Base-by-base conservation (phyloP, 2,797 vertebrate species). In the Sebastes oblongus region DNA sequence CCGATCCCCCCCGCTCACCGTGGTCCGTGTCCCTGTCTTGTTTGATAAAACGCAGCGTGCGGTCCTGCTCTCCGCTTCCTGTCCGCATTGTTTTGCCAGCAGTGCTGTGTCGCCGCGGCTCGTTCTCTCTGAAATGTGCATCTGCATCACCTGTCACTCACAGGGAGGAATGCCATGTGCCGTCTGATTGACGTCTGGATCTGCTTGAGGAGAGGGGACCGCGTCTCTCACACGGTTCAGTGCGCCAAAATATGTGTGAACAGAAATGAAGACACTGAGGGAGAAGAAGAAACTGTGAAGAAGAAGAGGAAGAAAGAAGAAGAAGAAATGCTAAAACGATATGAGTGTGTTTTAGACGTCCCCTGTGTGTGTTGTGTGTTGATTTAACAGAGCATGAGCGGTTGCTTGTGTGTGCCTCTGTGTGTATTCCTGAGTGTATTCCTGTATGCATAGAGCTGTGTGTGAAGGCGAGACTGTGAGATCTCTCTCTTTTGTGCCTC, bases 141-240 rank as follows among this genome's bases (percentile, higher is more conserved):
- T 94, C 92, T 93, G 92, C 93, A 92, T 91, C 92, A 90, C 91
- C 93, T 90, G 94, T 91, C 94, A 95, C 86, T 94, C 92, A 92
- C 75, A 32, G 77, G 77, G 80, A 89, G 82, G 78, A 77, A 84
- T 78, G 91, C 88, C 87, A 83, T 72, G 88, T 80, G 87, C 80
- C 2, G 87, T 72, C 71, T 94, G 94, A 94, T 92, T 94, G 94
- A 94, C 92, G 83, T 77, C 79, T 81, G 88, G 88, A 89, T 92
- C 86, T 71, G 91, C 90, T 89, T 27, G 84, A 89, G 87, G 84
- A 89, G 90, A 90, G 72, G 87, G 85, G 85, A 78, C 81, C 12
- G 77, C 12, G 77, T 84, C 85, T 91, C 90, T 92, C 86, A 86
- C 92, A 89, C 72, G 73, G 88, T 84, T 89, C 84, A 84, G 81